These are phyloP conservation scores for Paedocypris micromegethes DNA, from an alignment of 2,797 vertebrate genomes.

Conservation along the genomic window DNA sequence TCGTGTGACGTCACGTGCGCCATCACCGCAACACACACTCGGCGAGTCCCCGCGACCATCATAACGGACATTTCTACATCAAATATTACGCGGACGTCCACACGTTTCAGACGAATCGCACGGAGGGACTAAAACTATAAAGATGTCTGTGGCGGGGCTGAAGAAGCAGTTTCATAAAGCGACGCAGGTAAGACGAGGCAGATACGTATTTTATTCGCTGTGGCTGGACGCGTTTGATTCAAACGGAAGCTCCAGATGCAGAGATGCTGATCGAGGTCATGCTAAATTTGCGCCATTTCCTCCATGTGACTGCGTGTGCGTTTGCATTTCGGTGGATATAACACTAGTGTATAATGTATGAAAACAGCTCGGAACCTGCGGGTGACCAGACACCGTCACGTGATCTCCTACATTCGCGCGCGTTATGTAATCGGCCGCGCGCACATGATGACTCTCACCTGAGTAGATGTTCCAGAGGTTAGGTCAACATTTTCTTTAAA, in stretches of 20 bases:
- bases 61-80: slow-evolving; percentile 1
- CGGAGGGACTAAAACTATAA: no score
- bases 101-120: neutral
- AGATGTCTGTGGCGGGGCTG: slow-evolving; percentile 31
- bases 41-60: slow-evolving; percentile 3
- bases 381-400: slow-evolving; percentile 19
- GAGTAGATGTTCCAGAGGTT: neutral
- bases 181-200: slow-evolving; percentile 21
- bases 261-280: neutral
- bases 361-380: slow-evolving; percentile 16
- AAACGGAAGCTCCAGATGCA: neutral
- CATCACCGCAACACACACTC: slow-evolving; percentile 8
- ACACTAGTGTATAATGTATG: neutral
- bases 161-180: slow-evolving; percentile 35
- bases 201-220: neutral
- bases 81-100: neutral
- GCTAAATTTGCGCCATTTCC: neutral
- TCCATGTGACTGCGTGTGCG: neutral
- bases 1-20: slow-evolving; percentile 31
- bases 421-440: slow-evolving; percentile 26
- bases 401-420: slow-evolving; percentile 6
- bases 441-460: neutral
- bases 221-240: neutral
- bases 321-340: neutral
- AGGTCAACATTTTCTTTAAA: no score